phyloP scores from a whole-genome alignment of 2,888 invertebrate genomes.

The Camponotus fellah region DNA sequence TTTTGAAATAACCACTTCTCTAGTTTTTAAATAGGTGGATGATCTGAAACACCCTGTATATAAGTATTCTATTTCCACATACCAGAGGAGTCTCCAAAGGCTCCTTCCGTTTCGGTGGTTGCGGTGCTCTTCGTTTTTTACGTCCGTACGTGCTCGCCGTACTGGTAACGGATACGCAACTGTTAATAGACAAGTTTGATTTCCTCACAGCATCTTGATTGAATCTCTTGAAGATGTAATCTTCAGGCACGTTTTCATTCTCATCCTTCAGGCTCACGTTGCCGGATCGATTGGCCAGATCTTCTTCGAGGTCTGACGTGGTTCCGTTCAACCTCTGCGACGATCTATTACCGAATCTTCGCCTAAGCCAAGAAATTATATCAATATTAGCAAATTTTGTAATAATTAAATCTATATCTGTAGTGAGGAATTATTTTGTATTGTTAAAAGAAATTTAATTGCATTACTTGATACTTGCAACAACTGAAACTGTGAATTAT shows the following conservation, averaged over 20 bases:
- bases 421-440: neutral
- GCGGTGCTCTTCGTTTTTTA: constrained; percentile 90
- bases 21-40: no score
- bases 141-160: constrained; percentile 87
- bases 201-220: constrained; percentile 80
- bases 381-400: neutral
- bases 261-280: constrained; percentile 78
- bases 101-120: constrained; percentile 86
- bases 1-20: no score
- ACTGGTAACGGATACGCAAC: constrained; percentile 80
- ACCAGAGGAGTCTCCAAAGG: constrained; percentile 75
- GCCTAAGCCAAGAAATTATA: constrained; percentile 65
- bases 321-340: constrained; percentile 77
- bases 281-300: constrained; percentile 60
- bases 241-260: constrained; percentile 81
- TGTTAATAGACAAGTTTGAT: constrained; percentile 83
- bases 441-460: neutral
- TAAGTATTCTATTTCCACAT: constrained; percentile 15
- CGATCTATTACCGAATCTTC: constrained; percentile 78
- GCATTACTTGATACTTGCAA: neutral
- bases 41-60: no score
- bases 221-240: constrained; percentile 80
- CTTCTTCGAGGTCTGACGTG: constrained; percentile 66
- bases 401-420: neutral
- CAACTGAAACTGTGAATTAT: neutral